These are phyloP conservation scores for Poecile montanus DNA, from an alignment of 2,797 vertebrate genomes.

Conservation along the genomic window DNA sequence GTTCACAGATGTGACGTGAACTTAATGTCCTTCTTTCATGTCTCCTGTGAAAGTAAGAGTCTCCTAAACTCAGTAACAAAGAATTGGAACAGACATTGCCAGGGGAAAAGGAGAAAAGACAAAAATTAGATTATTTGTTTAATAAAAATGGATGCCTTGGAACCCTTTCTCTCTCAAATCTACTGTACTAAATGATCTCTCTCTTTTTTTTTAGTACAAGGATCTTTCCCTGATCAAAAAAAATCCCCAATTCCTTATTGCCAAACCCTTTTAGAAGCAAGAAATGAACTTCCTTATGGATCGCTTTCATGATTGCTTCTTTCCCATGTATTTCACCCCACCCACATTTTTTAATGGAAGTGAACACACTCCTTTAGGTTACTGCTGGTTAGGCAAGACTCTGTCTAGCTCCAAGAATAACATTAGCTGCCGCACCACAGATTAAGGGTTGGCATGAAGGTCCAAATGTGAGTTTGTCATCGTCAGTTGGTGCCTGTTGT, in stretches of 20 bases:
- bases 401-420: conserved; percentile 46
- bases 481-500: not conserved
- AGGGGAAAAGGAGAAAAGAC: not conserved
- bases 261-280: conserved; percentile 6
- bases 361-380: not conserved
- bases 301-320: conserved; percentile 40
- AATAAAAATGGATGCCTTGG: not conserved
- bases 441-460: conserved; percentile 7
- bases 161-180: not conserved
- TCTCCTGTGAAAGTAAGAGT: conserved; percentile 58
- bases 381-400: conserved; percentile 37
- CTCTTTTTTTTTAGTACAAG: not conserved
- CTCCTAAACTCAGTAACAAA: conserved; percentile 40
- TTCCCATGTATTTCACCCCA: conserved; percentile 59
- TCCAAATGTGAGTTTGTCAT: conserved; percentile 26
- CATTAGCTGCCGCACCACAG: conserved; percentile 5
- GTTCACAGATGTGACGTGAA: conserved; percentile 64
- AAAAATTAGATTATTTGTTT: not conserved
- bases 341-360: conserved; percentile 61
- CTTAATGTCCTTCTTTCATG: conserved; percentile 65
- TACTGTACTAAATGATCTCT: not conserved
- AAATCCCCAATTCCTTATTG: conserved; percentile 11
- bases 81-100: not conserved
- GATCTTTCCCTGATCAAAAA: conserved; percentile 28
- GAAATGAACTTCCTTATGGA: conserved; percentile 47